Evolutionary conservation across 1,140 invertebrate genomes (phyloP).

Genomic region (Diorhabda elongata): DNA sequence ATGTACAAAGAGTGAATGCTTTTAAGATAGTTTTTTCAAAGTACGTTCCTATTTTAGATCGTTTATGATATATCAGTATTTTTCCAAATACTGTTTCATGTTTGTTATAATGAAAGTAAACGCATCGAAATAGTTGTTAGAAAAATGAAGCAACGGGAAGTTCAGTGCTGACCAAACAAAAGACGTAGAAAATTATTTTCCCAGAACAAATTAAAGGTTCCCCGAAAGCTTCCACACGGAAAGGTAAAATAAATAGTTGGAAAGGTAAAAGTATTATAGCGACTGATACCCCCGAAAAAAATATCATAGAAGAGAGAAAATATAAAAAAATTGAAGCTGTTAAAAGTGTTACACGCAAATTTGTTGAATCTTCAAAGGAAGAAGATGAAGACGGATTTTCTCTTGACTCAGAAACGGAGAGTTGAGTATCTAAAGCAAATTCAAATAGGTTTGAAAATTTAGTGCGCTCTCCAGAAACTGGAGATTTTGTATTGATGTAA

Average conservation of each 20-base stretch:
- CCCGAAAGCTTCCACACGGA: slow-evolving; percentile 1
- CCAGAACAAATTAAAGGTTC: not conserved
- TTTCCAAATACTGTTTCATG: too few relatives aligned
- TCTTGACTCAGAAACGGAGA: slow-evolving; percentile 3
- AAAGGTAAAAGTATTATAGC: slow-evolving; percentile 12
- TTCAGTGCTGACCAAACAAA: slow-evolving; percentile 2
- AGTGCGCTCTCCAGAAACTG: too few relatives aligned
- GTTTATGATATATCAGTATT: too few relatives aligned
- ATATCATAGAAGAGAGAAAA: slow-evolving; percentile 1
- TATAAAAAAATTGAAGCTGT: slow-evolving; percentile 4
- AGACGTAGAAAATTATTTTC: not conserved
- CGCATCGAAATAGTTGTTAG: not conserved
- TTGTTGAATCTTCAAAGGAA: slow-evolving; percentile 13
- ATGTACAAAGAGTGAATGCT: too few relatives aligned
- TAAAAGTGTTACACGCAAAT: slow-evolving; percentile 11
- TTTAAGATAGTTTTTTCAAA: too few relatives aligned
- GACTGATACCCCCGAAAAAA: slow-evolving; percentile 9
- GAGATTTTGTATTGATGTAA: not conserved
- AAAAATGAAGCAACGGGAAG: not conserved
- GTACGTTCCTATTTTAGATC: too few relatives aligned
- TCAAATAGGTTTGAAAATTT: slow-evolving; percentile 8
- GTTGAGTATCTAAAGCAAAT: slow-evolving; percentile 6
- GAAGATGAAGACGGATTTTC: slow-evolving; percentile 1
- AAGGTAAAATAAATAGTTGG: slow-evolving; percentile 11
- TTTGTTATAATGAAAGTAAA: too few relatives aligned